phyloP scores from a whole-genome alignment of 2,113 vertebrate species.

The Paracanthobrama guichenoti region DNA sequence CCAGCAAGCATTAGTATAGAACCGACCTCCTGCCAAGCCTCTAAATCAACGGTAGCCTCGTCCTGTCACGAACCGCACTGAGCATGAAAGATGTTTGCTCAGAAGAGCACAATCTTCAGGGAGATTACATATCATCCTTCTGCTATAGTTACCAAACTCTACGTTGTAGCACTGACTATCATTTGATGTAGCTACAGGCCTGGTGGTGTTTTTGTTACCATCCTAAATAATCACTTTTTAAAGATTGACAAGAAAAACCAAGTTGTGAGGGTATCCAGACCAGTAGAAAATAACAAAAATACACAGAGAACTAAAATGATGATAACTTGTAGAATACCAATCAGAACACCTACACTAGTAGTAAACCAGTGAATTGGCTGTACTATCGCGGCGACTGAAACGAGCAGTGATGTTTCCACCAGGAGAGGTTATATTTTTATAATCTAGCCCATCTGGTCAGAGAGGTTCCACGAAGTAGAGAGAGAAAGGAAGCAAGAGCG shows the following conservation, averaged over 20 bases:
- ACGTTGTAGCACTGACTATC: slow-evolving; percentile 55
- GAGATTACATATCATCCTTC: slow-evolving; percentile 3
- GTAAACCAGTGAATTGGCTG: neutral
- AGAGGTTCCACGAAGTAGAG: slow-evolving; percentile 66
- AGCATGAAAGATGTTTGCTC: slow-evolving; percentile 60
- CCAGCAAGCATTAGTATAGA: slow-evolving; percentile 52
- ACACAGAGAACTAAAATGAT: neutral
- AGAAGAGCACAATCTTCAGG: neutral
- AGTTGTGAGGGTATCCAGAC: neutral
- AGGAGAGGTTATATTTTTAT: slow-evolving; percentile 74
- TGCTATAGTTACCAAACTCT: slow-evolving; percentile 61
- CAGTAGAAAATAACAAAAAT: neutral
- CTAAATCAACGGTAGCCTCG: slow-evolving; percentile 64
- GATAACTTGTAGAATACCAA: neutral
- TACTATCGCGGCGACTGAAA: slow-evolving; percentile 49
- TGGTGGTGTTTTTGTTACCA: slow-evolving; percentile 64
- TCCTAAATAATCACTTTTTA: neutral
- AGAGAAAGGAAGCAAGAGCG: slow-evolving; percentile 53
- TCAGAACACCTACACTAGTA: neutral
- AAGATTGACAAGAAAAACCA: neutral
- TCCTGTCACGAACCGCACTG: slow-evolving; percentile 63
- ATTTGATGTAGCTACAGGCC: slow-evolving; percentile 52
- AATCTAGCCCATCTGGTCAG: slow-evolving; percentile 71
- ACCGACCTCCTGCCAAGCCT: slow-evolving; percentile 55
- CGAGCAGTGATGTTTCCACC: slow-evolving; percentile 70